phyloP scores from a whole-genome alignment of 2,888 invertebrate genomes.

The Salticus scenicus region DNA sequence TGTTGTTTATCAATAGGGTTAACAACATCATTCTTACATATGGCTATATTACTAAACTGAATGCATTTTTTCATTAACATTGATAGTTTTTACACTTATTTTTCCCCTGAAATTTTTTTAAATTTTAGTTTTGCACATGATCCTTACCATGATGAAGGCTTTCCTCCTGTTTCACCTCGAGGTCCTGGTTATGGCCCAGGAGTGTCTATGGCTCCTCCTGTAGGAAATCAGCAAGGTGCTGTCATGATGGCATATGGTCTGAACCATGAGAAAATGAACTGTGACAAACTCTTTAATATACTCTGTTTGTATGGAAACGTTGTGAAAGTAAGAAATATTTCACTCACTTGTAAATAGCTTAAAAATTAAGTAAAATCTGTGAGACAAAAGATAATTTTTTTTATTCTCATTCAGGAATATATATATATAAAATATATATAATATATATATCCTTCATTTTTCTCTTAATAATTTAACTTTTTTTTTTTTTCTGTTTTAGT shows the following conservation, averaged over 20 bases:
- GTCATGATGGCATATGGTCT: slow-evolving; percentile 99
- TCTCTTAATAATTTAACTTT: too few species aligned
- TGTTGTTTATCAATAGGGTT: too few species aligned
- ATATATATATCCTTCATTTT: too few species aligned
- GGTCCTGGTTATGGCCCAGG: slow-evolving; percentile 67
- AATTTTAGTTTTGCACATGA: slow-evolving; percentile 55
- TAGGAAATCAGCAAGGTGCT: slow-evolving; percentile 82
- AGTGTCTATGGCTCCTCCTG: slow-evolving; percentile 61
- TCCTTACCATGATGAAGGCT: slow-evolving; percentile 67
- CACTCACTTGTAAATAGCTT: too few species aligned
- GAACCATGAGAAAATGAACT: slow-evolving; percentile 93
- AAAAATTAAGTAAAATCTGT: too few species aligned
- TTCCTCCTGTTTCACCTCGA: slow-evolving; percentile 58
- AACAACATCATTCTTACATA: too few species aligned
- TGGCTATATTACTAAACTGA: too few species aligned
- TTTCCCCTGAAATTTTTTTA: background rate
- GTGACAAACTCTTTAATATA: slow-evolving; percentile 96
- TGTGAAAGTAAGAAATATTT: slow-evolving; percentile 85
- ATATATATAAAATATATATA: too few species aligned
- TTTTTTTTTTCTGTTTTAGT: too few species aligned
- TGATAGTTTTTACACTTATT: background rate
- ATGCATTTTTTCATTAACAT: background rate
- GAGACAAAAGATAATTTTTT: too few species aligned
- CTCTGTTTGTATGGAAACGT: slow-evolving; percentile 99
- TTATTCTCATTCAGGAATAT: too few species aligned